Conservation (phyloP, 2,113 vertebrate genomes). For the Cyprinus carpio region DNA sequence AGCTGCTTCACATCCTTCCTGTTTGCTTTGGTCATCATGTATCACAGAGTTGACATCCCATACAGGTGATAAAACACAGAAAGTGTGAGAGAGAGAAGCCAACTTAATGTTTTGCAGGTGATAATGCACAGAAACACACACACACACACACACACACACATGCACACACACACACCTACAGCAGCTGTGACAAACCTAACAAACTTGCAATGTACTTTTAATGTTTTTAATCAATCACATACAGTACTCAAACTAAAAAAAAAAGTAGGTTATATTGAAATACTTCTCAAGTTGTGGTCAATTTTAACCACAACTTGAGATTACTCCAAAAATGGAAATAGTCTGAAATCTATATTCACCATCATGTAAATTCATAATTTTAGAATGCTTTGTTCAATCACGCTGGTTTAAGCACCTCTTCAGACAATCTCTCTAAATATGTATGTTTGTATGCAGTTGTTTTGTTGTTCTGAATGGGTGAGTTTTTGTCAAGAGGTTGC, state of each 20-base stretch:
- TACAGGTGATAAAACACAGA: too few relatives aligned
- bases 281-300: too few relatives aligned
- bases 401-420: background rate
- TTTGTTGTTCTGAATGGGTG: slow-evolving; percentile 52
- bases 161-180: background rate
- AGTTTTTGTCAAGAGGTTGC: slow-evolving; percentile 53
- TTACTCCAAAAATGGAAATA: too few relatives aligned
- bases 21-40: slow-evolving; percentile 69
- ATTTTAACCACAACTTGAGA: too few relatives aligned
- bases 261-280: too few relatives aligned
- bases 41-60: slow-evolving; percentile 58
- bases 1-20: slow-evolving; percentile 70
- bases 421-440: background rate
- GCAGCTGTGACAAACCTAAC: background rate
- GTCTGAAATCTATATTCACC: too few relatives aligned
- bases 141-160: too few relatives aligned
- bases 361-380: background rate
- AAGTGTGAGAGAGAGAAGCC: slow-evolving; percentile 50
- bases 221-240: background rate
- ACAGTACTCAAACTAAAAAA: background rate
- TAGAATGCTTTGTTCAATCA: background rate
- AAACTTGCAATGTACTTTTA: background rate
- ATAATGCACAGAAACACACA: too few relatives aligned
- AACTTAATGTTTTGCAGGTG: too few relatives aligned
- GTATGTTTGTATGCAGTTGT: slow-evolving; percentile 57